Conservation (phyloP, 1,140 invertebrate genomes). For the Drosophila repleta region DNA sequence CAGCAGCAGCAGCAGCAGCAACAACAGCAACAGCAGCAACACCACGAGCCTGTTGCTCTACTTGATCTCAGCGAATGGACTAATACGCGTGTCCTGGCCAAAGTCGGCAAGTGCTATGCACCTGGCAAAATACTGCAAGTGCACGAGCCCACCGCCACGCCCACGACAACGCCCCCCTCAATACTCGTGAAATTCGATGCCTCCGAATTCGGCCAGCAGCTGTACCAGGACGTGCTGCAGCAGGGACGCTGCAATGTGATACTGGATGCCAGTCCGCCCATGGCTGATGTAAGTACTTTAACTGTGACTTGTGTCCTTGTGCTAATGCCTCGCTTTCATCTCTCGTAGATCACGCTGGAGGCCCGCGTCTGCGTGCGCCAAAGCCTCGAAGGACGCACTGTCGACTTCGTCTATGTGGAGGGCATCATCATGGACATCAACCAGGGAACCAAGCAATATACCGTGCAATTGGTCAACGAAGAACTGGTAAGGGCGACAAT, state of each 20-base stretch:
- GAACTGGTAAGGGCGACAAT: constrained; percentile 62
- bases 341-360: constrained; percentile 84
- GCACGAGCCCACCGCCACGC: constrained; percentile 63
- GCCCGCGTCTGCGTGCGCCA: constrained; percentile 85
- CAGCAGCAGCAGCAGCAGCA: constrained; percentile 85
- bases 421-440: constrained; percentile 91
- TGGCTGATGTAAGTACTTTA: constrained; percentile 84
- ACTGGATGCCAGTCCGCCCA: constrained; percentile 95
- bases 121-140: constrained; percentile 89
- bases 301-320: background rate
- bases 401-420: constrained; percentile 90
- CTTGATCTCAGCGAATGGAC: constrained; percentile 96
- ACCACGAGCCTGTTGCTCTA: constrained; percentile 49
- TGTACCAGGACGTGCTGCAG: constrained; percentile 89
- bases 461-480: constrained; percentile 87
- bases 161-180: constrained; percentile 84
- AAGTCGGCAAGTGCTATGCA: constrained; percentile 91
- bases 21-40: constrained; percentile 78
- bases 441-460: constrained; percentile 89
- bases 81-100: constrained; percentile 94
- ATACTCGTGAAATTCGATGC: constrained; percentile 91
- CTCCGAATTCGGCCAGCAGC: constrained; percentile 85
- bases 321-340: background rate
- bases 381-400: constrained; percentile 64
- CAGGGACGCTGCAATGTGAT: constrained; percentile 94